phyloP scores from a whole-genome alignment of 2,888 invertebrate genomes.

The Parnassius orleans region DNA sequence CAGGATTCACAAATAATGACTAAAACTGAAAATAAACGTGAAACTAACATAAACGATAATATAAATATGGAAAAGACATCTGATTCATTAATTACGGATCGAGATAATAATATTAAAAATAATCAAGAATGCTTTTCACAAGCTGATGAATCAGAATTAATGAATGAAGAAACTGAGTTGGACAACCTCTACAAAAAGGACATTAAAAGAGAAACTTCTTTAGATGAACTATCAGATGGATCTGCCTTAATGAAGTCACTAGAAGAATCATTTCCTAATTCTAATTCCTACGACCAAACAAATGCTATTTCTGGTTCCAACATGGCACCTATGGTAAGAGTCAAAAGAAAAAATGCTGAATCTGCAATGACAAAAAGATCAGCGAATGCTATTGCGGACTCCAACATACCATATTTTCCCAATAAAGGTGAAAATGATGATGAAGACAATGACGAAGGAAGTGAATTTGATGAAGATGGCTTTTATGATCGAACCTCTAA shows the following conservation, averaged over 20 bases:
- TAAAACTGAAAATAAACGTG: slow-evolving; percentile 63
- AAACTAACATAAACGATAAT: slow-evolving; percentile 47
- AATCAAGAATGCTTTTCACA: slow-evolving; percentile 45
- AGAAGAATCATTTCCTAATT: slow-evolving; percentile 69
- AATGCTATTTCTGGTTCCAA: slow-evolving; percentile 44
- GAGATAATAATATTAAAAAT: slow-evolving; percentile 38
- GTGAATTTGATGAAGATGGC: slow-evolving; percentile 74
- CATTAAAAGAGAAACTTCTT: slow-evolving; percentile 51
- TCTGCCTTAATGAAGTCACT: slow-evolving; percentile 59
- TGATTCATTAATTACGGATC: slow-evolving; percentile 38
- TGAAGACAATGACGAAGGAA: slow-evolving; percentile 71
- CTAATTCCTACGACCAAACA: slow-evolving; percentile 49
- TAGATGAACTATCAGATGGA: slow-evolving; percentile 43
- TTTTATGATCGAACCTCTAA: slow-evolving; percentile 65
- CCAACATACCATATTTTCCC: slow-evolving; percentile 61
- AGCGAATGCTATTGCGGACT: slow-evolving; percentile 52
- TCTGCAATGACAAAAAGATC: slow-evolving; percentile 52
- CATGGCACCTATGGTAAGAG: slow-evolving; percentile 60
- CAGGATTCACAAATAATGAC: slow-evolving; percentile 36
- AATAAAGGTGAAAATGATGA: slow-evolving; percentile 64
- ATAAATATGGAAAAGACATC: slow-evolving; percentile 36
- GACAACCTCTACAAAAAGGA: slow-evolving; percentile 38
- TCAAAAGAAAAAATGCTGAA: slow-evolving; percentile 61
- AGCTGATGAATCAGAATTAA: slow-evolving; percentile 51
- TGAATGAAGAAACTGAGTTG: slow-evolving; percentile 44